Evolutionary conservation across 2,888 invertebrate genomes (phyloP), one percentile per base, ranked within the genome.

Genomic region (Alloplasta piceator): DNA sequence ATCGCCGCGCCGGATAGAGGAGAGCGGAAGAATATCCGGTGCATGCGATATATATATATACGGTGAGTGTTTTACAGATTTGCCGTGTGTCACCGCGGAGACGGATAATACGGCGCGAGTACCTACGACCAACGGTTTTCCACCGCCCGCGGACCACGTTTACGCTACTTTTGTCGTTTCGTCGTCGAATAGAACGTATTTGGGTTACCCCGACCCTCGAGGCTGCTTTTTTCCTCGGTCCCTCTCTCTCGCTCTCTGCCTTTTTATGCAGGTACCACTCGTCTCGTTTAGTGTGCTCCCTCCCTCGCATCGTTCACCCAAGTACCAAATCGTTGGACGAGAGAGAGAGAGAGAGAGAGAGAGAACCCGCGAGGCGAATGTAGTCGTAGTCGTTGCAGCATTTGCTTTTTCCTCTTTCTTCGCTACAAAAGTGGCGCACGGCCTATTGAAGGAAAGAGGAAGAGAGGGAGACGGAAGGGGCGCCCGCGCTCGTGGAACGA

Each of bases 111-210:
- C n/a, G n/a, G n/a, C n/a, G n/a, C n/a, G n/a, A n/a, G n/a, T n/a
- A n/a, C n/a, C n/a, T n/a, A n/a, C n/a, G 14, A 14, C 26, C 46
- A 55, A 56, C 73, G 58, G 38, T 48, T 55, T 56, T 41, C 41
- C 41, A 10, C 64, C 16, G 63, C 48, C 58, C 55, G 16, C 56
- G 26, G 26, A 26, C 26, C 26, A 26, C 26, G 26, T 68, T 76
- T 68, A 70, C 68, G 68, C 9, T 66, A 71, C 71, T 77, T 77
- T 66, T 48, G 71, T 63, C 77, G 71, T 71, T 77, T 77, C 70
- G 73, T 52, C 68, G 1, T 26, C 26, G 26, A 26, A 26, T 26
- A 26, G 78, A 78, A 70, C 63, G 76, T 70, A 76, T 78, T 78
- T 78, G 41, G 78, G 78, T 73, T 73, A 78, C 50, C 73, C 41